phyloP scores from a whole-genome alignment of 2,888 invertebrate genomes.

The Lampropteryx suffumata region DNA sequence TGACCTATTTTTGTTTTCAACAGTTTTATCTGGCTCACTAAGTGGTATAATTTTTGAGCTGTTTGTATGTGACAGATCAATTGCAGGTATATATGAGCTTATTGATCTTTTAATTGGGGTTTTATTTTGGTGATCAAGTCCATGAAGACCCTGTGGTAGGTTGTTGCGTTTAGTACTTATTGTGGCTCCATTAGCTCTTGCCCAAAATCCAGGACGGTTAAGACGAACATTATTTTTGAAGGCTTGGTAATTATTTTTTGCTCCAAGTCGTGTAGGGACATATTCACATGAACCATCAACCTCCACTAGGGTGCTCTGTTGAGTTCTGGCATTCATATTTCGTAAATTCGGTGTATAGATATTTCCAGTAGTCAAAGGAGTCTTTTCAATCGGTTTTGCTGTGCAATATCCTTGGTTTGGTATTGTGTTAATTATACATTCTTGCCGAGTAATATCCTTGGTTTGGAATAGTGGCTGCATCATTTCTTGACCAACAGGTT shows the following conservation, averaged over 20 bases:
- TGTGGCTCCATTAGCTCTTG: conserved; percentile 67
- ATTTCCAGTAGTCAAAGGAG: conserved; percentile 67
- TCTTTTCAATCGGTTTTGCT: conserved; percentile 53
- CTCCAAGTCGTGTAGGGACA: conserved; percentile 72
- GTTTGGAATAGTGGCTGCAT: conserved; percentile 37
- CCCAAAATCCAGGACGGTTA: conserved; percentile 61
- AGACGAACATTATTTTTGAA: conserved; percentile 69
- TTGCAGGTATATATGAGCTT: conserved; percentile 6
- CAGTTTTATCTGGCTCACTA: neutral
- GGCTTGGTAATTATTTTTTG: conserved; percentile 74
- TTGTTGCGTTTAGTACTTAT: conserved; percentile 23
- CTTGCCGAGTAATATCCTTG: conserved; percentile 67
- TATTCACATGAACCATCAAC: conserved; percentile 72
- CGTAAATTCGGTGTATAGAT: conserved; percentile 67
- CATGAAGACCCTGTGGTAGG: conserved; percentile 6
- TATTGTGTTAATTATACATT: conserved; percentile 5
- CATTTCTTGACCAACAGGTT: conserved; percentile 41
- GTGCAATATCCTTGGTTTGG: conserved; percentile 66
- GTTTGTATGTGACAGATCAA: conserved; percentile 10
- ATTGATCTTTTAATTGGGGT: conserved; percentile 5
- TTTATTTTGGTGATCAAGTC: conserved; percentile 10
- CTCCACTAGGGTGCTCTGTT: conserved; percentile 45
- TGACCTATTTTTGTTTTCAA: conserved; percentile 2
- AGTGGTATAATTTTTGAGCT: neutral
- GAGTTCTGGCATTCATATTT: conserved; percentile 60